Evolutionary conservation across 2,888 invertebrate genomes (phyloP).

Genomic region (Actias luna): DNA sequence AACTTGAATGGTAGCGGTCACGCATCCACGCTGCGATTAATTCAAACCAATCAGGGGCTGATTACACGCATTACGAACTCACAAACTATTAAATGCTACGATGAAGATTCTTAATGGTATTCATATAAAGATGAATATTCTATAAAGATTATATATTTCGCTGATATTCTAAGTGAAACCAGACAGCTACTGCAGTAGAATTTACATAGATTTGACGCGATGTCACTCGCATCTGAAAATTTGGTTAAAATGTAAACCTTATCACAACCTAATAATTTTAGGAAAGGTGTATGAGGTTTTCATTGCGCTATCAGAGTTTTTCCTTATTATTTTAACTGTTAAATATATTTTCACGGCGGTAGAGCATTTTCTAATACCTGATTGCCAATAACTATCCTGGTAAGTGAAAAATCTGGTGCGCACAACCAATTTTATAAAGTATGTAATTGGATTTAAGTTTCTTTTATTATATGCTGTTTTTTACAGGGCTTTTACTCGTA

Average conservation of each 20-base stretch:
- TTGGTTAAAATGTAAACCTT: constrained; percentile 40
- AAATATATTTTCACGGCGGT: too few relatives aligned
- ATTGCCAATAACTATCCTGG: too few relatives aligned
- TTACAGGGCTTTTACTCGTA: too few relatives aligned
- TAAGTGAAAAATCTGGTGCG: too few relatives aligned
- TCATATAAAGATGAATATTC: constrained; percentile 39
- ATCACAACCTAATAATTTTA: constrained; percentile 38
- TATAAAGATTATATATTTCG: constrained; percentile 1
- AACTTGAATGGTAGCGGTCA: constrained; percentile 72
- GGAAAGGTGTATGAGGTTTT: too few relatives aligned
- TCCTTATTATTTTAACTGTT: too few relatives aligned
- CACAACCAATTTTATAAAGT: too few relatives aligned
- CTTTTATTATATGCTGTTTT: too few relatives aligned
- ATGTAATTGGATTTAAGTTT: too few relatives aligned
- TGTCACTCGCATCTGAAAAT: constrained; percentile 46
- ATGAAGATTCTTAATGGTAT: constrained; percentile 33
- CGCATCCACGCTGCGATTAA: constrained; percentile 77
- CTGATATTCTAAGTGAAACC: constrained; percentile 38
- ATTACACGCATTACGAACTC: constrained; percentile 76
- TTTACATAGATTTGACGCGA: constrained; percentile 66
- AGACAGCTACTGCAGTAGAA: constrained; percentile 57
- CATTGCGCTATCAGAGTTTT: too few relatives aligned
- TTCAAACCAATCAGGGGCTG: constrained; percentile 79
- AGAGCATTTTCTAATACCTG: too few relatives aligned
- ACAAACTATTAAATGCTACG: constrained; percentile 49